phyloP scores from a whole-genome alignment of 1,140 invertebrate genomes.

The Steinernema feltiae region DNA sequence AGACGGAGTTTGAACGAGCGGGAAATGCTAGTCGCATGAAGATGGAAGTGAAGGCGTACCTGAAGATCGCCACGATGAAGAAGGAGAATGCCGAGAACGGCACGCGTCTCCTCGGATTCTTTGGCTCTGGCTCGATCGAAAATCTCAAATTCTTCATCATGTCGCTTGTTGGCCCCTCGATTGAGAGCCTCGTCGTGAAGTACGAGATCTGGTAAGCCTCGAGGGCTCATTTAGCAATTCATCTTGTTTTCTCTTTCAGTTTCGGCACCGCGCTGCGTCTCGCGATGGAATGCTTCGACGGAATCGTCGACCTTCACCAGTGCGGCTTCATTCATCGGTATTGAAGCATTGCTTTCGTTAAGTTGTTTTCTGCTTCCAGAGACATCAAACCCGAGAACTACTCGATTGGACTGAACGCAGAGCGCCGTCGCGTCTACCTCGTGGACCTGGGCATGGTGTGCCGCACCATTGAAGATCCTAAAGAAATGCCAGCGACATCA shows the following conservation, averaged over 20 bases:
- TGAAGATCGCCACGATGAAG: not conserved
- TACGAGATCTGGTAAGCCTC: not conserved
- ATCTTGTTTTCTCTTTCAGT: not conserved
- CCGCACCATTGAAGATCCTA: not conserved
- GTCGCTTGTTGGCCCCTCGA: not conserved
- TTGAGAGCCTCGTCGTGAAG: not conserved
- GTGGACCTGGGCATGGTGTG: not conserved
- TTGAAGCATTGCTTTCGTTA: too few species aligned
- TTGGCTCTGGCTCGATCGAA: not conserved
- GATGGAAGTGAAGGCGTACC: not conserved
- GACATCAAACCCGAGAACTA: slow-evolving; percentile 13
- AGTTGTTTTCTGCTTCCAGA: too few species aligned
- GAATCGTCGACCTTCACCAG: not conserved
- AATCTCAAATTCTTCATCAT: slow-evolving; percentile 1
- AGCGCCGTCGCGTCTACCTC: not conserved
- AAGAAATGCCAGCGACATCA: not conserved
- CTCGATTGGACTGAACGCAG: not conserved
- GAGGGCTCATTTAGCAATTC: not conserved
- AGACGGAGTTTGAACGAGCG: not conserved
- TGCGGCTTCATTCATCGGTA: not conserved
- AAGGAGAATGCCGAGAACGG: not conserved
- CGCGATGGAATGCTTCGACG: not conserved
- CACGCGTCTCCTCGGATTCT: not conserved
- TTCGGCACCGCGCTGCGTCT: not conserved
- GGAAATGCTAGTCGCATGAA: not conserved